Evolutionary conservation across 1,140 invertebrate species (phyloP).

Genomic region (Neocloeon triangulifer): DNA sequence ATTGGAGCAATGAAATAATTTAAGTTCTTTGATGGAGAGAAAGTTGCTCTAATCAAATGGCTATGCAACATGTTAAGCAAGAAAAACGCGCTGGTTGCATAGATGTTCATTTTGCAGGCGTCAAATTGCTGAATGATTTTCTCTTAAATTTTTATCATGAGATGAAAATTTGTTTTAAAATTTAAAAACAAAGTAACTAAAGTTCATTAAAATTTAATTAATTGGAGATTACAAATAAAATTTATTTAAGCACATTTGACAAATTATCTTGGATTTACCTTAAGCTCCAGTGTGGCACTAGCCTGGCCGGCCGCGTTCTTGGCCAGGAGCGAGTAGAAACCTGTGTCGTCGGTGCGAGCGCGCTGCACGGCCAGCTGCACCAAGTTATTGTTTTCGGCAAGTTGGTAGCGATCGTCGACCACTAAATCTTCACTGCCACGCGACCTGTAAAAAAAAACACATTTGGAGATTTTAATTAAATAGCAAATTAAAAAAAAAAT

Average conservation of each 20-base stretch:
- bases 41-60: background rate
- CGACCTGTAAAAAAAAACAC: conserved; percentile 11
- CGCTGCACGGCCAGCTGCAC: conserved; percentile 26
- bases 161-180: too few species aligned
- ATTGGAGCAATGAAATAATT: background rate
- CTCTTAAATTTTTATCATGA: too few species aligned
- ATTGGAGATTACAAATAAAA: too few species aligned
- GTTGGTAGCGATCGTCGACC: conserved; percentile 17
- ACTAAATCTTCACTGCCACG: conserved; percentile 17
- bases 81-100: too few species aligned
- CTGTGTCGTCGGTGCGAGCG: conserved; percentile 24
- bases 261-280: too few species aligned
- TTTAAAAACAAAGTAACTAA: too few species aligned
- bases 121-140: too few species aligned
- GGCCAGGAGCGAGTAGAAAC: conserved; percentile 29
- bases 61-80: too few species aligned
- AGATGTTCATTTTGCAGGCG: too few species aligned
- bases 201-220: too few species aligned
- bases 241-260: too few species aligned
- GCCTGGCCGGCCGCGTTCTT: conserved; percentile 22
- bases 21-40: background rate
- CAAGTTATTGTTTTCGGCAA: conserved; percentile 19
- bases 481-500: conserved; percentile 9
- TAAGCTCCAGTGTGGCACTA: conserved; percentile 15
- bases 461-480: conserved; percentile 3